Evolutionary conservation across 2,888 invertebrate species (phyloP).

Genomic region (Sarcophaga subvicina): DNA sequence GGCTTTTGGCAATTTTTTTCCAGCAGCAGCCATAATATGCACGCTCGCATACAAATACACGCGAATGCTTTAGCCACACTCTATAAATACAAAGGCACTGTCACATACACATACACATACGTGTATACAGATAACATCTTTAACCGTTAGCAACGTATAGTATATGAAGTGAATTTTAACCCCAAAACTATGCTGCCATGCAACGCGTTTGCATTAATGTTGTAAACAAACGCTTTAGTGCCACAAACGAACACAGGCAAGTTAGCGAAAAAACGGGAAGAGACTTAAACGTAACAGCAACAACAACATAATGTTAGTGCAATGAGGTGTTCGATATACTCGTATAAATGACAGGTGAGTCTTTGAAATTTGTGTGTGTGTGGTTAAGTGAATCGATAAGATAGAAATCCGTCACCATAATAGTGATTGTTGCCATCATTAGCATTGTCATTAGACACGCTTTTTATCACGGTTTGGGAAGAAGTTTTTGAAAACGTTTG

Average conservation of each 20-base stretch:
- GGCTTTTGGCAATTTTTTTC: slow-evolving; percentile 52
- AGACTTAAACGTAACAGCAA: too few species aligned
- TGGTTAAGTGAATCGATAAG: background rate
- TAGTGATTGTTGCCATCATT: background rate
- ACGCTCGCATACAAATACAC: slow-evolving; percentile 3
- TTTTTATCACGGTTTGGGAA: too few species aligned
- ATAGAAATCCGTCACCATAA: too few species aligned
- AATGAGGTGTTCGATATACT: slow-evolving; percentile 42
- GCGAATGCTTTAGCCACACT: background rate
- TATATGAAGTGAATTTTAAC: background rate
- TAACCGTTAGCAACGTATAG: background rate
- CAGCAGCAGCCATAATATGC: slow-evolving; percentile 34
- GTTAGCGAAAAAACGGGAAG: too few species aligned
- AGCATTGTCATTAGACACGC: background rate
- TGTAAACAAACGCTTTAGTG: slow-evolving; percentile 28
- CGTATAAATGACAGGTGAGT: too few species aligned
- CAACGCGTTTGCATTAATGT: slow-evolving; percentile 20
- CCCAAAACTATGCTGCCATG: slow-evolving; percentile 11
- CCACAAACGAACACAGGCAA: background rate
- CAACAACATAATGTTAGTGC: background rate
- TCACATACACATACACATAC: background rate
- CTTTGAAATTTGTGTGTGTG: background rate
- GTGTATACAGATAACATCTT: background rate
- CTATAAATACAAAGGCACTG: background rate
- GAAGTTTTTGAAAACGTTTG: too few species aligned